These are phyloP conservation scores for Gryon sp. DNA, from an alignment of 1,140 invertebrate species.

Conservation along the genomic window DNA sequence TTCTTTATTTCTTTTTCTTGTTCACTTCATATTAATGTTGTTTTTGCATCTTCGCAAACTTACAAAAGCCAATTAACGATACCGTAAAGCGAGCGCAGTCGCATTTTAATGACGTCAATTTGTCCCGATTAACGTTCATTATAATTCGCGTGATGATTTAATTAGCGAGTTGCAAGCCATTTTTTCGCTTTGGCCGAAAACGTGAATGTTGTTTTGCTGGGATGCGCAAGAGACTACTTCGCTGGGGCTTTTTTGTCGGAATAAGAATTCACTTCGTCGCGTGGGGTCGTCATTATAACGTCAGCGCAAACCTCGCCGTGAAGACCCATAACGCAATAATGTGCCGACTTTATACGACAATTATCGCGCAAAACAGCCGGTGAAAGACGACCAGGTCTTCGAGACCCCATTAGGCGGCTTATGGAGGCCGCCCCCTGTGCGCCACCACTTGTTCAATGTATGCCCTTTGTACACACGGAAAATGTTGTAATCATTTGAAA, in stretches of 20 bases:
- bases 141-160: conserved; percentile 34
- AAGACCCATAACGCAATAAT: conserved; percentile 75
- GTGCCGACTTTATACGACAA: conserved; percentile 77
- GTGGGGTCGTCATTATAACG: conserved; percentile 71
- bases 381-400: conserved; percentile 67
- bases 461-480: conserved; percentile 49
- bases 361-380: conserved; percentile 72
- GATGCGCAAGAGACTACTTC: too few species aligned
- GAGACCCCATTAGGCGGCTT: conserved; percentile 70
- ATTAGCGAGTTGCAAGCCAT: conserved; percentile 6
- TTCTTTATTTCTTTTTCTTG: too few species aligned
- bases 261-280: conserved; percentile 56
- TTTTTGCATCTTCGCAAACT: too few species aligned
- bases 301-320: conserved; percentile 63
- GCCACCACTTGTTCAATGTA: conserved; percentile 73
- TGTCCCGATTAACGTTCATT: conserved; percentile 52
- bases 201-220: background rate
- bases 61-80: conserved; percentile 58
- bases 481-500: conserved; percentile 38
- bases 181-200: background rate
- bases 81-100: conserved; percentile 24
- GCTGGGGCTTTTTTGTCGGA: conserved; percentile 11
- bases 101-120: conserved; percentile 47
- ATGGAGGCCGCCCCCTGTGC: conserved; percentile 71
- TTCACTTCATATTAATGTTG: too few species aligned